Conservation (phyloP, 1,140 invertebrate genomes). For the Pseudomyrmex cubaensis region DNA sequence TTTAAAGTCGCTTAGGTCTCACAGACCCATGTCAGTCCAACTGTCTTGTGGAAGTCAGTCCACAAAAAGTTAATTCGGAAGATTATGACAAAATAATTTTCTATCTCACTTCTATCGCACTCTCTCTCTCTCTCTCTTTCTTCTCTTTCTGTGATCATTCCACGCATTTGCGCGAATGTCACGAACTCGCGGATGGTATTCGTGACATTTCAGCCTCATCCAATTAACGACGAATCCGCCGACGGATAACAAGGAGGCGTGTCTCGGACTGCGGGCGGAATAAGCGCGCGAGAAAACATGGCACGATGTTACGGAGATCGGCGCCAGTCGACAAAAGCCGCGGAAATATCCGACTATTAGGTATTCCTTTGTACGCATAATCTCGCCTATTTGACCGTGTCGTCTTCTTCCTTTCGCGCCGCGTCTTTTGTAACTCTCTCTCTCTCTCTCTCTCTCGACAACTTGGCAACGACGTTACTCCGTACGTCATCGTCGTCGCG, state of each 20-base stretch:
- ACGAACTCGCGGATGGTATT: constrained; percentile 22
- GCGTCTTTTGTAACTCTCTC: constrained; percentile 18
- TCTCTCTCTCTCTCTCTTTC: too few species aligned
- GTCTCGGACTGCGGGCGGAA: not conserved
- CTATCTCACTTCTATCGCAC: too few species aligned
- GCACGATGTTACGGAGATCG: not conserved
- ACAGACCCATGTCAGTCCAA: too few species aligned
- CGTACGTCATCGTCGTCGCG: constrained; percentile 30
- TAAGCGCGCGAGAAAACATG: not conserved
- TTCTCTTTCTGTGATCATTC: not conserved
- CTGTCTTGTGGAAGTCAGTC: too few species aligned
- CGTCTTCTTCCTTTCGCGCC: too few species aligned
- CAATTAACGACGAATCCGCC: constrained; percentile 30
- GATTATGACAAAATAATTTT: not conserved
- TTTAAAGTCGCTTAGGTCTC: too few species aligned
- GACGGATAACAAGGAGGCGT: constrained; percentile 26
- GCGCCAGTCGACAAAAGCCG: constrained; percentile 5
- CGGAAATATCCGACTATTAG: constrained; percentile 45
- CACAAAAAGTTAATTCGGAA: not conserved
- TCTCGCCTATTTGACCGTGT: constrained; percentile 21
- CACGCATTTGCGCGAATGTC: not conserved
- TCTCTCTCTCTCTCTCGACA: not conserved
- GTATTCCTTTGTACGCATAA: constrained; percentile 49
- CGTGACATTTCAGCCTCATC: constrained; percentile 28
- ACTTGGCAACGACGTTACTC: constrained; percentile 23